Conservation (phyloP, 2,113 vertebrate genomes). For the Girardinichthys multiradiatus region DNA sequence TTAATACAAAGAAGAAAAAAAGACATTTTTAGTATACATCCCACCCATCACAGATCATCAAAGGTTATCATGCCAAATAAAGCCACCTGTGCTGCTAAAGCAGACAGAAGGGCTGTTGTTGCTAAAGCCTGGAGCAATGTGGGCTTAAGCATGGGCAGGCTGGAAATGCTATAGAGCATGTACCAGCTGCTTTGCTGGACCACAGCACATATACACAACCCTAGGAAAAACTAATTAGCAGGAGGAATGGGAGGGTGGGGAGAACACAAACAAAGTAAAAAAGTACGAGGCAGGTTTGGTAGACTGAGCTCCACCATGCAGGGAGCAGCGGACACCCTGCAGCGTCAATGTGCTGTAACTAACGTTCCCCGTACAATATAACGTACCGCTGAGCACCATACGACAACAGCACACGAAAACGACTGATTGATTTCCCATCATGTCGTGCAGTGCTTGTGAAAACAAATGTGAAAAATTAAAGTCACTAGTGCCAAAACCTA, state of each 20-base stretch:
- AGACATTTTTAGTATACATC: no score
- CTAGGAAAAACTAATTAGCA: slow-evolving; percentile 31
- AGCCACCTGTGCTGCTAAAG: slow-evolving; percentile 54
- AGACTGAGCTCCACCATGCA: not conserved
- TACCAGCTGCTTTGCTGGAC: slow-evolving; percentile 29
- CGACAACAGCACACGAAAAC: slow-evolving; percentile 13
- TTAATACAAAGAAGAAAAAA: no score
- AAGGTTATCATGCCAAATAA: slow-evolving; percentile 24
- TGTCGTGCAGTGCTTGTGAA: not conserved
- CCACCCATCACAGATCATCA: no score
- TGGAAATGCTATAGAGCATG: slow-evolving; percentile 12
- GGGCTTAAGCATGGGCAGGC: slow-evolving; percentile 38
- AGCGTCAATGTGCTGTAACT: not conserved
- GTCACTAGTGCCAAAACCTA: no score
- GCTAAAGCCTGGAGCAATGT: slow-evolving; percentile 5
- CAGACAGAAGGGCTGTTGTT: slow-evolving; percentile 56
- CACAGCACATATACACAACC: slow-evolving; percentile 11
- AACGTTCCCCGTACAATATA: not conserved
- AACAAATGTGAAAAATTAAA: no score
- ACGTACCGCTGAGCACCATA: not conserved
- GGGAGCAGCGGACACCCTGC: slow-evolving; percentile 5
- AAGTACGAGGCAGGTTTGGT: not conserved
- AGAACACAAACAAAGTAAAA: not conserved
- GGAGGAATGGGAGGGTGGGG: not conserved
- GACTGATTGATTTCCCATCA: slow-evolving; percentile 11